Percentiles rank a stretch among this genome's conserved stretches.
Conservation (phyloP, 1,140 invertebrate genomes). For the Aphelenchoides fujianensis region DNA sequence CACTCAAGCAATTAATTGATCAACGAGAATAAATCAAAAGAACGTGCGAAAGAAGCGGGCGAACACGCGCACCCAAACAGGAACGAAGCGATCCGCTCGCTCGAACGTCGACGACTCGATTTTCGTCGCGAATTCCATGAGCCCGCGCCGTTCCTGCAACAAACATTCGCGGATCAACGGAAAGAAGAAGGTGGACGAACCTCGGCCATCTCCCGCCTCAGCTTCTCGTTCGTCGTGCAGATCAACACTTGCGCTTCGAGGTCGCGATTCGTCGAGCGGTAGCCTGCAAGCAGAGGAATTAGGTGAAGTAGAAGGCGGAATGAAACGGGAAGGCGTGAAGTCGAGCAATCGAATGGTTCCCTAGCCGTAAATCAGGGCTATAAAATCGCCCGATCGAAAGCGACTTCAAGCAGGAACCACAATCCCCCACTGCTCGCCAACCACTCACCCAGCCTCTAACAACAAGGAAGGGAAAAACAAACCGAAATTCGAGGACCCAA, state of each 20-base stretch:
- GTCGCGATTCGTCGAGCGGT: slow-evolving; percentile 80
- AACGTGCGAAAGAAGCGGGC: slow-evolving; percentile 26
- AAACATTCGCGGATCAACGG: no score
- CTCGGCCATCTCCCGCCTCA: slow-evolving; percentile 67
- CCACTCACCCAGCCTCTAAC: no score
- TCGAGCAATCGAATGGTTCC: no score
- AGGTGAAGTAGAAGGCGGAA: slow-evolving; percentile 19
- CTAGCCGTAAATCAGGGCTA: no score
- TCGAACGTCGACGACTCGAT: slow-evolving; percentile 39
- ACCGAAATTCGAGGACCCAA: slow-evolving; percentile 96
- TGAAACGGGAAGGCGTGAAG: slow-evolving; percentile 17
- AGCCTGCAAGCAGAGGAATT: no score
- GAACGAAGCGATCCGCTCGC: slow-evolving; percentile 39
- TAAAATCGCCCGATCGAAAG: no score
- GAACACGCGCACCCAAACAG: slow-evolving; percentile 44
- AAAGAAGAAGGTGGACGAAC: slow-evolving; percentile 44
- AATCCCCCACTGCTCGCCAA: no score
- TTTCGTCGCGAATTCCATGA: slow-evolving; percentile 37
- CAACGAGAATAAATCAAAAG: slow-evolving; percentile 26
- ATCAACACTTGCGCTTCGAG: slow-evolving; percentile 86
- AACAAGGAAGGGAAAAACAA: no score
- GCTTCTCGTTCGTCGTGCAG: slow-evolving; percentile 74
- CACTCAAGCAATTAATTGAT: no score
- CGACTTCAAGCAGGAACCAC: no score
- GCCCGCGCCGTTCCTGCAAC: slow-evolving; percentile 34